These are phyloP conservation scores for Cheirogaleus medius DNA, from an alignment of 2,113 vertebrate species.

Conservation along the genomic window DNA sequence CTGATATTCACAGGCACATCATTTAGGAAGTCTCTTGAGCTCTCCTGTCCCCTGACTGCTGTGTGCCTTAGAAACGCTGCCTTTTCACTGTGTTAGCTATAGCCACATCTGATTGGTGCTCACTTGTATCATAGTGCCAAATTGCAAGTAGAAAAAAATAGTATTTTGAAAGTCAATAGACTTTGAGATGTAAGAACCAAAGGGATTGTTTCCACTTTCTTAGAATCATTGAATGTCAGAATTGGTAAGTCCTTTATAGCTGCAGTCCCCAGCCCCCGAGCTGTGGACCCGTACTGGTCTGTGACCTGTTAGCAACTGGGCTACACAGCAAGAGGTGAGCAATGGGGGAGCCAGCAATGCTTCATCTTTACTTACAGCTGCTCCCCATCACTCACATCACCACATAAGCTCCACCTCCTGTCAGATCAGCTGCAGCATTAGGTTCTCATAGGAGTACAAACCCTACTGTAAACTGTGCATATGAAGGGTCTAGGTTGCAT, in stretches of 20 bases:
- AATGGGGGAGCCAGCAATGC: no score
- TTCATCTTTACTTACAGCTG: no score
- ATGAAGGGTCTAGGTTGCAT: no score
- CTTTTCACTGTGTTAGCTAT: constrained; percentile 52
- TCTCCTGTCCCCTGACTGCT: constrained; percentile 1
- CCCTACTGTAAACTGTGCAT: no score
- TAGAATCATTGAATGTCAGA: not conserved
- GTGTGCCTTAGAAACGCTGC: not conserved
- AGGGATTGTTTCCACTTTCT: not conserved
- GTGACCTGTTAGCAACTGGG: no score
- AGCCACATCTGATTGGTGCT: not conserved
- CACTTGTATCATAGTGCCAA: constrained; percentile 1
- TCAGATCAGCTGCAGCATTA: no score
- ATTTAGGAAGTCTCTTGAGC: constrained; percentile 38
- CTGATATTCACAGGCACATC: constrained; percentile 32
- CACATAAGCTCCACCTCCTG: no score
- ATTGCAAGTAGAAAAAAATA: not conserved
- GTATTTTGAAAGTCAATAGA: not conserved
- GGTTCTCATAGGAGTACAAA: no score
- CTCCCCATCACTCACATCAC: no score
- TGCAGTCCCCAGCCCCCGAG: no score
- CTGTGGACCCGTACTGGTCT: no score
- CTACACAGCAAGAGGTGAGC: no score
- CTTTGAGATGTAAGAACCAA: not conserved
- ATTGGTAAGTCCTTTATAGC: not conserved